phyloP scores from a whole-genome alignment of 1,140 invertebrate genomes.

The Aphelinus atriplicis region DNA sequence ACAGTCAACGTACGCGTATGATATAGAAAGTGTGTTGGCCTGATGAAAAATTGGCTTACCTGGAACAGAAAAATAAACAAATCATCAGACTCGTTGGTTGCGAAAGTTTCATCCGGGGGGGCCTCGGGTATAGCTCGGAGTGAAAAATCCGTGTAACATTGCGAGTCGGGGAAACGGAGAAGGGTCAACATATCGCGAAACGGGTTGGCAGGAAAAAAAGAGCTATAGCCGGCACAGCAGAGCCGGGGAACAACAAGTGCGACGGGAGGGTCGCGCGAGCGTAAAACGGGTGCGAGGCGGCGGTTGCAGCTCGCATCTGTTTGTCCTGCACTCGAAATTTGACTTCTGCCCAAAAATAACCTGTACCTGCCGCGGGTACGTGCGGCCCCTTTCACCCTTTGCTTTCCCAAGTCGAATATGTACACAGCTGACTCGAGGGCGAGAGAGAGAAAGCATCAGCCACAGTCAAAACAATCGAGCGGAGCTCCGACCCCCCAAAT shows the following conservation, averaged over 20 bases:
- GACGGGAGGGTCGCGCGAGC: neutral
- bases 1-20: no score
- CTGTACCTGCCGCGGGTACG: slow-evolving; percentile 21
- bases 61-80: slow-evolving; percentile 44
- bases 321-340: slow-evolving; percentile 59
- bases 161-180: neutral
- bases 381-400: slow-evolving; percentile 42
- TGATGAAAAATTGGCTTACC: slow-evolving; percentile 39
- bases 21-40: no score
- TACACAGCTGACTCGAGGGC: slow-evolving; percentile 53
- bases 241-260: no score
- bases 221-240: no score
- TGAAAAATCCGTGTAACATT: no score
- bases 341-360: slow-evolving; percentile 60
- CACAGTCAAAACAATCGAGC: slow-evolving; percentile 51
- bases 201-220: neutral
- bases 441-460: slow-evolving; percentile 40
- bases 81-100: no score
- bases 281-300: neutral
- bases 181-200: slow-evolving; percentile 13
- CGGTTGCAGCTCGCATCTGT: slow-evolving; percentile 43
- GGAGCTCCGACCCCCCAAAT: neutral
- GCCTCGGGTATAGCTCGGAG: no score
- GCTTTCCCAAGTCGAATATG: slow-evolving; percentile 42
- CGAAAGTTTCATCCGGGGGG: no score